Percentiles rank a stretch among this genome's conserved stretches.
phyloP scores from a whole-genome alignment of 1,140 invertebrate genomes.

The Drosophila jambulina region DNA sequence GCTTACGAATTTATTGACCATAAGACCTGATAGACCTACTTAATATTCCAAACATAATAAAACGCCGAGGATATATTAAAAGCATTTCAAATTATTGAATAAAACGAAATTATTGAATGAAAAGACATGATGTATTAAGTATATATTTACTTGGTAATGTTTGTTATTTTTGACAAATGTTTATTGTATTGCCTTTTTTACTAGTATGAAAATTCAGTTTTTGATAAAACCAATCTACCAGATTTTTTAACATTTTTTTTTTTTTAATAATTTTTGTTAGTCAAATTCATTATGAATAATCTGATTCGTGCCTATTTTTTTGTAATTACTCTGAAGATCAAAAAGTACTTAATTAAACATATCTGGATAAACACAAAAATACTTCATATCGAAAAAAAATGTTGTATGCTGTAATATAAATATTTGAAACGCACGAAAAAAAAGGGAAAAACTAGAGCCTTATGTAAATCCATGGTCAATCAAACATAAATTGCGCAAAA shows the following conservation, averaged over 20 bases:
- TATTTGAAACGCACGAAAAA: conserved; percentile 1
- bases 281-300: neutral
- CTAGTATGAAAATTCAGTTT: conserved; percentile 3
- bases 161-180: conserved; percentile 5
- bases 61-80: conserved; percentile 7
- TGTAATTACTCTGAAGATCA: neutral
- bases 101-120: neutral
- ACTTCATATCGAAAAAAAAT: conserved; percentile 3
- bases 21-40: conserved; percentile 62
- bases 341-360: conserved; percentile 27
- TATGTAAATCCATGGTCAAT: conserved; percentile 33
- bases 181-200: conserved; percentile 6
- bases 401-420: neutral
- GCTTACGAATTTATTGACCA: conserved; percentile 68
- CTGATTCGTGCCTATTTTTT: conserved; percentile 1
- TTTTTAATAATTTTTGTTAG: neutral
- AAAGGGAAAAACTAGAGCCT: conserved; percentile 27
- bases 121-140: too few species aligned
- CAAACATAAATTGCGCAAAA: conserved; percentile 11
- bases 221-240: neutral
- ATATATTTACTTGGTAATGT: conserved; percentile 4
- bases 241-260: neutral
- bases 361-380: neutral
- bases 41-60: conserved; percentile 32
- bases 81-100: neutral